Percentiles rank a stretch among this genome's conserved stretches.
Evolutionary conservation across 1,140 invertebrate genomes (phyloP).

Genomic region (Agrilus planipennis): DNA sequence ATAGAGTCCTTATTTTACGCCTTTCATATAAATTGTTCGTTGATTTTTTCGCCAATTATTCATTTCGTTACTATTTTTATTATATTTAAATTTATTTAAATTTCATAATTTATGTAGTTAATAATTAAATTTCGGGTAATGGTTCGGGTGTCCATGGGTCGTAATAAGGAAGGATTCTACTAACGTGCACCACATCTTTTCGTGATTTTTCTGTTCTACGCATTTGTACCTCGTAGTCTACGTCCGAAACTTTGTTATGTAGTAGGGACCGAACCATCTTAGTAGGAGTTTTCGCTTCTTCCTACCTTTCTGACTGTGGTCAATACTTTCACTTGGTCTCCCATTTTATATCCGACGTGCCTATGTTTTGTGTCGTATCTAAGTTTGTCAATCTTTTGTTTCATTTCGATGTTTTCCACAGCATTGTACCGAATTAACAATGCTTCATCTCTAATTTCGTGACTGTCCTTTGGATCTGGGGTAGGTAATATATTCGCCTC

Average conservation of each 20-base stretch:
- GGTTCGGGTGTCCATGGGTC: slow-evolving; percentile 2
- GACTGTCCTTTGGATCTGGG: background rate
- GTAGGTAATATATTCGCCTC: too few relatives aligned
- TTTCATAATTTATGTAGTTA: too few relatives aligned
- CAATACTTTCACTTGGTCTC: slow-evolving; percentile 11
- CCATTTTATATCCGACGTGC: slow-evolving; percentile 4
- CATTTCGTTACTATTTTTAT: too few relatives aligned
- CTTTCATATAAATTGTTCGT: too few relatives aligned
- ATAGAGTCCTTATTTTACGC: too few relatives aligned
- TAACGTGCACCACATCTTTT: slow-evolving; percentile 3
- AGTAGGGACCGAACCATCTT: slow-evolving; percentile 10
- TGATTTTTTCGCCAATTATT: too few relatives aligned
- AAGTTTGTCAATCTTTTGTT: slow-evolving; percentile 10
- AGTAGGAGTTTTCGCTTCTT: slow-evolving; percentile 8
- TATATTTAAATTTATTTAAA: too few relatives aligned
- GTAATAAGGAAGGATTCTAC: slow-evolving; percentile 1
- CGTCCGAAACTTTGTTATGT: background rate
- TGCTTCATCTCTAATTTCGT: background rate
- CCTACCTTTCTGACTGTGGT: slow-evolving; percentile 9
- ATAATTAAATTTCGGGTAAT: too few relatives aligned
- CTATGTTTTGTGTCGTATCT: slow-evolving; percentile 11
- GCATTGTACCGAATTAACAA: slow-evolving; percentile 1
- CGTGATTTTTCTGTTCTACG: background rate
- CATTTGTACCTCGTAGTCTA: slow-evolving; percentile 5
- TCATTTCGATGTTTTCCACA: slow-evolving; percentile 4